Percentiles rank a stretch among this genome's conserved stretches.
Conservation (phyloP, 1,140 invertebrate species). For the Mamestra configurata region DNA sequence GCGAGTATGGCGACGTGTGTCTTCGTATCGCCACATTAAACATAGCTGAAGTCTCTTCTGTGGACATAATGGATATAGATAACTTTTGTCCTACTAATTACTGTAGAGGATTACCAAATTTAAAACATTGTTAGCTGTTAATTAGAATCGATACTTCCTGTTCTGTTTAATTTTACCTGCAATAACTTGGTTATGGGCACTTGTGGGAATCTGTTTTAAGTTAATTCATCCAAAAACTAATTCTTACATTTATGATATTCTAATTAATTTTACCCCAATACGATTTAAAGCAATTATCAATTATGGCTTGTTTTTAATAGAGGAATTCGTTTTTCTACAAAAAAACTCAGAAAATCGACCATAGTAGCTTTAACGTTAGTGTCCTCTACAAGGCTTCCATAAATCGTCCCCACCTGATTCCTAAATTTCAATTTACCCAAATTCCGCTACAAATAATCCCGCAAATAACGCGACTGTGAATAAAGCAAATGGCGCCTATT, state of each 20-base stretch:
- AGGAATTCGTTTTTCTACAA: too few relatives aligned
- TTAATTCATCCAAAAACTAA: too few relatives aligned
- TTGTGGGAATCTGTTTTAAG: too few relatives aligned
- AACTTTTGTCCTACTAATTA: constrained; percentile 21
- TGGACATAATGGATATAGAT: constrained; percentile 33
- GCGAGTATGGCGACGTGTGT: constrained; percentile 54
- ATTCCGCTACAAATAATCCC: constrained; percentile 45
- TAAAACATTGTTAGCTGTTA: background rate
- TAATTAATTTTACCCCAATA: too few relatives aligned
- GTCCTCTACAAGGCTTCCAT: background rate
- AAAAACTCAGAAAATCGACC: too few relatives aligned
- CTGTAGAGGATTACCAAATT: background rate
- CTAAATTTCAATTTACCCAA: constrained; percentile 36
- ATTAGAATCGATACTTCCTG: too few relatives aligned
- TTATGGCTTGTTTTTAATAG: too few relatives aligned
- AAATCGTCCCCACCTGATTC: background rate
- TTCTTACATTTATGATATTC: too few relatives aligned
- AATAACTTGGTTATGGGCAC: too few relatives aligned
- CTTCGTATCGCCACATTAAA: constrained; percentile 58
- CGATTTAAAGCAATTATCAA: too few relatives aligned
- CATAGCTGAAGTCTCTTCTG: constrained; percentile 32
- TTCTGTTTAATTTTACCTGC: too few relatives aligned
- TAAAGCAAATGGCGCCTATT: constrained; percentile 61
- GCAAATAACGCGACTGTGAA: constrained; percentile 4
- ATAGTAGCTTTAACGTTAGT: too few relatives aligned